Evolutionary conservation across 2,113 vertebrate genomes (phyloP).

Genomic region (Ceratotherium simum): DNA sequence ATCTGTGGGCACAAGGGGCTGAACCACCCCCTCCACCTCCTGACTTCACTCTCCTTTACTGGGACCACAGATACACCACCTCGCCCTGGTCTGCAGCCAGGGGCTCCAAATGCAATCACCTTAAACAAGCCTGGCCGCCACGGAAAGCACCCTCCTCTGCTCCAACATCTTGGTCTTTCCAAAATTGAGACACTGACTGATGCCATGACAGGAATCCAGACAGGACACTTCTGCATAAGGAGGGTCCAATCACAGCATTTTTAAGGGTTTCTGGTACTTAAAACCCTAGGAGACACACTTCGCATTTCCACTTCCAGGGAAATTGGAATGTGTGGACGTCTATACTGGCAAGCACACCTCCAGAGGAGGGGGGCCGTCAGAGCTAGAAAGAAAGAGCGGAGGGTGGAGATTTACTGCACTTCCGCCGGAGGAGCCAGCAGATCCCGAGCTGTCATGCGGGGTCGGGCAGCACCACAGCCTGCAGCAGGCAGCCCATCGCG

Average conservation of each 20-base stretch:
- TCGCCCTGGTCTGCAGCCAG: neutral
- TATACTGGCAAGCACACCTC: neutral
- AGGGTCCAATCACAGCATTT: neutral
- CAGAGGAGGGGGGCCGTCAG: no score
- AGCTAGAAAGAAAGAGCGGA: neutral
- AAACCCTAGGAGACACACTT: neutral
- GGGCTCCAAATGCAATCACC: neutral
- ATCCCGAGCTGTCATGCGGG: neutral
- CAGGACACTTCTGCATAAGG: neutral
- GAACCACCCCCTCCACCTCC: no score
- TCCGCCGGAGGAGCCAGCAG: no score
- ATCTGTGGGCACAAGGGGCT: no score
- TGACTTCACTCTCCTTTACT: neutral
- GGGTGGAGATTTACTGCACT: neutral
- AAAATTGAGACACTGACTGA: neutral
- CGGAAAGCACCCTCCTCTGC: neutral
- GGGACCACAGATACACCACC: neutral
- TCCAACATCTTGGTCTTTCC: neutral
- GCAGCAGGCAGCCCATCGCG: neutral
- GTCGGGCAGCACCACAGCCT: no score
- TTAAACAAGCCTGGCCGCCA: no score
- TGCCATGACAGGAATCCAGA: neutral
- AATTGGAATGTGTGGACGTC: neutral
- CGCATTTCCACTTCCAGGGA: no score
- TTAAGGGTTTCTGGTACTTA: neutral